Evolutionary conservation across 2,888 invertebrate species (phyloP), one percentile per base, ranked within the genome.

Genomic region (Cheilosia vulpina): DNA sequence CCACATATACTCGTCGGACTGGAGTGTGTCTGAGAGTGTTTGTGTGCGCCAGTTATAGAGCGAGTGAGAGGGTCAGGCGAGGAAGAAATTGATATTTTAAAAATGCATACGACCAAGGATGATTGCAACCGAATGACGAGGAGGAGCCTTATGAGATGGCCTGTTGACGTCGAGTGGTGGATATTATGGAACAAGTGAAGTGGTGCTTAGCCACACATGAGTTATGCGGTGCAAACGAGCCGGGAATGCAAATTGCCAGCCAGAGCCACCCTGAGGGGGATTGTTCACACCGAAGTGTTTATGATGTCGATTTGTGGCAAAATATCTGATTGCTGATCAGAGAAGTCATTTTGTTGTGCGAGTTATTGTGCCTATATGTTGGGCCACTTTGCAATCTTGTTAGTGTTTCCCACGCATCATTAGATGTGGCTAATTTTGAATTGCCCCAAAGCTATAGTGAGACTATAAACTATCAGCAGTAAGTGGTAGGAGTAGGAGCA

Each of bases 141-240:
- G 19, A 31, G 53, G 2, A 19, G 58, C 17, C 34, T 53, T 38
- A 66, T 21, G 24, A 19, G 79, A 27, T 11, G 60, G 45, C 27
- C 62, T 41, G 21, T n/a, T n/a, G n/a, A n/a, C n/a, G n/a, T 34
- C n/a, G 65, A 58, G 63, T 57, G 68, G 17, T 41, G 57, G 34
- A 53, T 17, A 43, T 65, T 52, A 75, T 71, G 77, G 78, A 63
- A 68, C 78, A 73, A 63, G 68, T 78, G 68, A 78, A 78, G 73
- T 78, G 83, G 57, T 73, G 7, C 68, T 43, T 55, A 17, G 27
- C 43, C 72, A 50, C 79, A 65, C 79, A 68, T 65, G 73, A 84
- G 52, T 84, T 75, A 84, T 79, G 79, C 69, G 63, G 83, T 84
- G 83, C 65, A 78, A 84, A 84, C 73, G 83, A 84, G 73, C 69